A percentile compares a stretch with the other conserved stretches of the same genome.
Conservation (phyloP, 1,140 invertebrate genomes). For the Radopholus similis region DNA sequence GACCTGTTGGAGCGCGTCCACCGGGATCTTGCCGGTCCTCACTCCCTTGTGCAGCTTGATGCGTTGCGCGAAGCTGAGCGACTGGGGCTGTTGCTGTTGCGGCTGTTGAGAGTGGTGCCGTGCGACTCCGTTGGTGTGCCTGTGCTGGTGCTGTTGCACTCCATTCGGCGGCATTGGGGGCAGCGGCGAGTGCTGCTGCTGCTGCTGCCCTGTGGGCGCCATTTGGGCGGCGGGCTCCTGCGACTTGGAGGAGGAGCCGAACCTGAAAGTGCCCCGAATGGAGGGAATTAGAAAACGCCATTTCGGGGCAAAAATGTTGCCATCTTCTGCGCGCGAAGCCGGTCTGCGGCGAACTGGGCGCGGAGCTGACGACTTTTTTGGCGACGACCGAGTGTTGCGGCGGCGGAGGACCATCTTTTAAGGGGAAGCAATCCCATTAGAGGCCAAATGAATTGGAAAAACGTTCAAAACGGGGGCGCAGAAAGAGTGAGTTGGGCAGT, state of each 20-base stretch:
- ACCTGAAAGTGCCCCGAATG: background rate
- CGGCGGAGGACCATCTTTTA: no score
- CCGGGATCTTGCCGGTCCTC: constrained; percentile 32
- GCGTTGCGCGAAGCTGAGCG: constrained; percentile 28
- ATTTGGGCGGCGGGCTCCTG: no score
- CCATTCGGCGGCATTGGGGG: background rate
- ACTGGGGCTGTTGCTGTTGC: background rate
- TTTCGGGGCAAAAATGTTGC: no score
- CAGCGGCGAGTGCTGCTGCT: background rate
- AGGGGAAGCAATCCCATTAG: no score
- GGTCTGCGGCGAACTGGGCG: background rate
- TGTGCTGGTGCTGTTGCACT: background rate
- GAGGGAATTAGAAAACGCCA: no score
- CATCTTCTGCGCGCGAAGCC: background rate
- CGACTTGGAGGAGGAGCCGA: background rate
- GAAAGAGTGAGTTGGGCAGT: no score
- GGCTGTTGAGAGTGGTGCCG: background rate
- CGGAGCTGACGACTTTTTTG: background rate
- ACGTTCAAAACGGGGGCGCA: no score
- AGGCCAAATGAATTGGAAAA: no score
- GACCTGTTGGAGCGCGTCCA: constrained; percentile 19
- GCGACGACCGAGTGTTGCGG: background rate
- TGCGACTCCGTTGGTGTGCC: background rate
- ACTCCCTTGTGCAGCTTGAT: constrained; percentile 35
- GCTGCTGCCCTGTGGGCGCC: no score